phyloP scores from a whole-genome alignment of 2,797 vertebrate species.

The Acanthurus tractus region DNA sequence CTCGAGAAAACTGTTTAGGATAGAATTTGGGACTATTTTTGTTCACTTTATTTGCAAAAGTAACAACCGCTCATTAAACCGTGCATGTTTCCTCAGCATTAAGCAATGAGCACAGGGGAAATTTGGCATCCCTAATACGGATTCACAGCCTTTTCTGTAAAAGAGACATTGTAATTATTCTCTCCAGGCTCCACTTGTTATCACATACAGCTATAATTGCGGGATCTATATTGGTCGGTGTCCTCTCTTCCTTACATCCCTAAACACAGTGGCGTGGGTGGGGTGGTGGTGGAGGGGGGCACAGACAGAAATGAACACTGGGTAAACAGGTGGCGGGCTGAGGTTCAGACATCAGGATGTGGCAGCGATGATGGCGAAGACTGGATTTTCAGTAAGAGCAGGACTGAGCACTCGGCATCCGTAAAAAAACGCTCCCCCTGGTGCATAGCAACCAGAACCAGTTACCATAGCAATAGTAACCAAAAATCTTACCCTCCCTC shows the following conservation, averaged over 20 bases:
- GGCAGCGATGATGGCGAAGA: not conserved
- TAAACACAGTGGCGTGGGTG: not conserved
- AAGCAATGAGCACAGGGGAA: not conserved
- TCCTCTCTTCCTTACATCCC: slow-evolving; percentile 18
- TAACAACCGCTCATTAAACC: not conserved
- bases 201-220: slow-evolving; percentile 53
- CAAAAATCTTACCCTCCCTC: slow-evolving; percentile 24
- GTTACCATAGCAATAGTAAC: slow-evolving; percentile 74
- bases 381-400: slow-evolving; percentile 25
- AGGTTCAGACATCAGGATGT: slow-evolving; percentile 12
- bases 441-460: slow-evolving; percentile 56
- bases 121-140: not conserved
- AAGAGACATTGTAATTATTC: slow-evolving; percentile 52
- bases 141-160: slow-evolving; percentile 6
- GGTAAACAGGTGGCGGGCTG: slow-evolving; percentile 23
- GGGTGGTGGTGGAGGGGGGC: not conserved
- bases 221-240: slow-evolving; percentile 46
- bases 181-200: slow-evolving; percentile 35
- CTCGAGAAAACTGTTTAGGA: not conserved
- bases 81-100: not conserved
- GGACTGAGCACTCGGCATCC: slow-evolving; percentile 39
- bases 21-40: not conserved
- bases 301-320: not conserved
- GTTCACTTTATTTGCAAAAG: not conserved
- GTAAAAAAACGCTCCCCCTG: slow-evolving; percentile 45